Evolutionary conservation across 2,113 vertebrate genomes (phyloP), one percentile per base, ranked within the genome.

Genomic region (Upupa epops): DNA sequence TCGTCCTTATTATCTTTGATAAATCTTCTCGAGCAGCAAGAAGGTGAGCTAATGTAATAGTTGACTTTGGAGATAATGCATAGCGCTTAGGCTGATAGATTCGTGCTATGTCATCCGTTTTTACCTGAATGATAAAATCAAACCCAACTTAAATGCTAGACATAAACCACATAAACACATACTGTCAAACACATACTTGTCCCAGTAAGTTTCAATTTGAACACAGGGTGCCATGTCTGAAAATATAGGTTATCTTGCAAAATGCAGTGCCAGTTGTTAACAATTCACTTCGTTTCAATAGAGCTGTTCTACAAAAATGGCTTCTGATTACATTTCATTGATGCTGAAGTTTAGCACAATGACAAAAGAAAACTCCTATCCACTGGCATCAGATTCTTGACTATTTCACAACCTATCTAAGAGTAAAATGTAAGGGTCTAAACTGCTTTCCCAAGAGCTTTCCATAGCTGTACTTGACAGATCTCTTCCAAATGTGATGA

Each of bases 81-180:
- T 98, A 98, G 84, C 99, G 98, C 93, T 97, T 98, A 13, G 98
- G 98, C 96, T 99, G 99, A 93, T 99, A 99, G 84, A 97, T 98
- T 74, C 96, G 97, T 31, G 99, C 99, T 98, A 99, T 99, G 52
- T 98, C 98, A 97, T 99, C 99, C 95, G 98, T 98, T 96, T 97
- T 99, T 69, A 97, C 89, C 97, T 97, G 63, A 54, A 90, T 5
- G 55, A 46, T 21, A 90, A 65, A 73, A 81, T 20, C 55, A 87
- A 79, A 68, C 37, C 48, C 18, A 31, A 25, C 21, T 75, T 10
- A 78, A 20, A 55, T 58, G 40, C 26, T 21, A 61, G 28, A 32
- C 61, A 73, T 14, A 55, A 46, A 36, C 26, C 37, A 81, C 2
- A 2, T 13, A 42, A 36, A 58, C 28, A 8, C 28, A 51, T 37